These are phyloP conservation scores for Pteruthius melanotis DNA, from an alignment of 2,113 vertebrate genomes.

Conservation along the genomic window DNA sequence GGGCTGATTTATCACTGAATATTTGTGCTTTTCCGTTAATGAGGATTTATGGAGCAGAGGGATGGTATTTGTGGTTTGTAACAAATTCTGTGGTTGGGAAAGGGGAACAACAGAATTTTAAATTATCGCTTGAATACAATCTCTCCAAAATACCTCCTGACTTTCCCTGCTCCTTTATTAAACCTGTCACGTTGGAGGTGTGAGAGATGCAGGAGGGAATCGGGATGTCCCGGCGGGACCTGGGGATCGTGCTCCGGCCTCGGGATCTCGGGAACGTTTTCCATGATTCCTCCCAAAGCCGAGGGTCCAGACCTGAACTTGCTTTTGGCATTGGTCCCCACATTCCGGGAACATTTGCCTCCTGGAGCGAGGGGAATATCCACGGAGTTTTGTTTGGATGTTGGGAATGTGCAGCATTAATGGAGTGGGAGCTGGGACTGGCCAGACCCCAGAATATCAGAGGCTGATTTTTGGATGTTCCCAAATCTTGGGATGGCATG, in stretches of 20 bases:
- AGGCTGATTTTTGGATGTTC: neutral
- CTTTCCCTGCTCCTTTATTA: neutral
- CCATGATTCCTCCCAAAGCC: neutral
- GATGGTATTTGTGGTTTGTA: neutral
- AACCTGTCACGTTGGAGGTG: neutral
- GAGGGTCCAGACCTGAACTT: neutral
- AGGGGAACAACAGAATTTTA: neutral
- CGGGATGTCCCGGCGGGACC: neutral
- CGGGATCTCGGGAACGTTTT: neutral
- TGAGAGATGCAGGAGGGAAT: neutral
- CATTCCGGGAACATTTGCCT: neutral
- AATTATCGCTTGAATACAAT: neutral
- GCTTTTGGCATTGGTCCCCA: neutral
- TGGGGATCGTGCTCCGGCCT: neutral
- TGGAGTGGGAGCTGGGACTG: neutral
- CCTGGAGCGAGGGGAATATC: neutral
- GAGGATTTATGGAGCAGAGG: neutral
- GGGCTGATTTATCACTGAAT: neutral
- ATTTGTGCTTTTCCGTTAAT: fast-evolving
- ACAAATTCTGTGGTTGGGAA: neutral
- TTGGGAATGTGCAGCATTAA: neutral
- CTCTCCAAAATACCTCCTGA: neutral
- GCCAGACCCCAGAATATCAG: neutral
- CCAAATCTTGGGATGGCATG: neutral
- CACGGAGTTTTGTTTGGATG: neutral